Percentiles rank a stretch among this genome's conserved stretches.
Evolutionary conservation across 2,888 invertebrate genomes (phyloP).

Genomic region (Troides oblongomaculatus): DNA sequence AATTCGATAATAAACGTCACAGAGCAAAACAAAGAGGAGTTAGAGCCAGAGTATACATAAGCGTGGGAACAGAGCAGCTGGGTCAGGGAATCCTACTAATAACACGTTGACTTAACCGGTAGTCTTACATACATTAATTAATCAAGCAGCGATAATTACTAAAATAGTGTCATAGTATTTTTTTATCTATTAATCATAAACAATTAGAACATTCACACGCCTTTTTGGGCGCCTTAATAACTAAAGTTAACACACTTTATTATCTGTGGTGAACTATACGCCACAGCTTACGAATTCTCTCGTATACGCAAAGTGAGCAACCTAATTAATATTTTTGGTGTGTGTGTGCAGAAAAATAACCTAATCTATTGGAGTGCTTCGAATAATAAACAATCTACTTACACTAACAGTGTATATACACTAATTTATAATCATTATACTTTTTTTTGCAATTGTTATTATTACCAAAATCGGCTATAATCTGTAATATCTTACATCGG

Average conservation of each 20-base stretch:
- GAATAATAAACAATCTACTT: slow-evolving; percentile 4
- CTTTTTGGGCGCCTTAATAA: not conserved
- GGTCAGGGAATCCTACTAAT: not conserved
- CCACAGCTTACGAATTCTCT: slow-evolving; percentile 28
- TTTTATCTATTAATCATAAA: not conserved
- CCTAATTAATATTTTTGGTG: slow-evolving; percentile 12
- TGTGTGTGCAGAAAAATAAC: slow-evolving; percentile 11
- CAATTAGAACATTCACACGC: not conserved
- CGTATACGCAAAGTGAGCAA: slow-evolving; percentile 16
- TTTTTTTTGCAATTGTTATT: not conserved
- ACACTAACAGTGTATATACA: slow-evolving; percentile 19
- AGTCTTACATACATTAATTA: not conserved
- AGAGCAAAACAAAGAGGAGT: not conserved
- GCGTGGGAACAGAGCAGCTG: not conserved
- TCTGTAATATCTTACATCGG: not conserved
- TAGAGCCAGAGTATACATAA: not conserved
- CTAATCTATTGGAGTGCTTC: slow-evolving; percentile 11
- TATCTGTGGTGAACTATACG: slow-evolving; percentile 4
- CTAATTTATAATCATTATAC: slow-evolving; percentile 1
- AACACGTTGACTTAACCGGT: not conserved
- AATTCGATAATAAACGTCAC: not conserved
- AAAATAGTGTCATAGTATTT: no score
- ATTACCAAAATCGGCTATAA: not conserved
- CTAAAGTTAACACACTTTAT: not conserved
- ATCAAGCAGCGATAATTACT: no score